These are phyloP conservation scores for Oegoconia quadripuncta DNA, from an alignment of 2,888 invertebrate genomes.

Conservation along the genomic window DNA sequence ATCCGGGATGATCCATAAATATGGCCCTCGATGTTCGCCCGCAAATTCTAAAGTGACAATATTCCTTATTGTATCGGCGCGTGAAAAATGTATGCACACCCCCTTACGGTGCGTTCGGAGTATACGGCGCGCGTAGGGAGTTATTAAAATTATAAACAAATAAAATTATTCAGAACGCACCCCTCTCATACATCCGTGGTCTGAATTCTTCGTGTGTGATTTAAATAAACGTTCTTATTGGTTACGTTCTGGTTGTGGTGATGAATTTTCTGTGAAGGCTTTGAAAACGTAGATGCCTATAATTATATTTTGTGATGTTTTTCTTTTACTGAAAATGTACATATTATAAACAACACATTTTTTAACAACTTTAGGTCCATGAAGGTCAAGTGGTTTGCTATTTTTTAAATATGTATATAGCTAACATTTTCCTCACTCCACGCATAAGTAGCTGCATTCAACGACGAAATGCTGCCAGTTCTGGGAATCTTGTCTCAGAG, in stretches of 20 bases:
- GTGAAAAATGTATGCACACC: constrained; percentile 72
- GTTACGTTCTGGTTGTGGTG: neutral
- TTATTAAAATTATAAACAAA: constrained; percentile 79
- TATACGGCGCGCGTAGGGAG: constrained; percentile 55
- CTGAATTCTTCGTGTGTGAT: constrained; percentile 50
- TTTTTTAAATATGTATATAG: too few species aligned
- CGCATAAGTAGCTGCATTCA: too few species aligned
- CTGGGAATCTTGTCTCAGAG: too few species aligned
- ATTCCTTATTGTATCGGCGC: constrained; percentile 60
- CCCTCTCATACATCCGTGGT: constrained; percentile 46
- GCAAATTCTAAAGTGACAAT: constrained; percentile 74
- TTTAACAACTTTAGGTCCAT: too few species aligned
- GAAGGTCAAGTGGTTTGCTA: too few species aligned
- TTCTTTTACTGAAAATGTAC: too few species aligned
- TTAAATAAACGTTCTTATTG: constrained; percentile 15
- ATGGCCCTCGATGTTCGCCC: constrained; percentile 54
- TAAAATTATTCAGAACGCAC: constrained; percentile 69
- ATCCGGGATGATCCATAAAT: constrained; percentile 75
- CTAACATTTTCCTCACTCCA: too few species aligned
- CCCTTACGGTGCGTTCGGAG: constrained; percentile 32
- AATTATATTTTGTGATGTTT: too few species aligned
- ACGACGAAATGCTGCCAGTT: too few species aligned
- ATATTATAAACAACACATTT: too few species aligned
- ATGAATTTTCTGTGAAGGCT: too few species aligned
- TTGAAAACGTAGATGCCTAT: too few species aligned